Evolutionary conservation across 2,888 invertebrate species (phyloP).

Genomic region (Ethmia dodecea): DNA sequence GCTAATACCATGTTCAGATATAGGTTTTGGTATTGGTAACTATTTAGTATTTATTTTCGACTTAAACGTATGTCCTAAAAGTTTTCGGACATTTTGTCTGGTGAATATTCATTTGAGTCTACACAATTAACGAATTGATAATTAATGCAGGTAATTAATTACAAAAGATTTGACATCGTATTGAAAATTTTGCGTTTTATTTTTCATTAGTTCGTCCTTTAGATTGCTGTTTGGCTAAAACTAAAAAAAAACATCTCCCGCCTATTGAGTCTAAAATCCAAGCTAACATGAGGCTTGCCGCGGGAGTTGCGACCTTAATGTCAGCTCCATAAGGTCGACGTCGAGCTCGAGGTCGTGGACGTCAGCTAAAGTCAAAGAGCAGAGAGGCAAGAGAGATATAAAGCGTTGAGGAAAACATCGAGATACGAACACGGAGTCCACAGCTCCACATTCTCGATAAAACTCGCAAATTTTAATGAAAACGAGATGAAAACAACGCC

Average conservation of each 20-base stretch:
- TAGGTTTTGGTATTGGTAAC: too few relatives aligned
- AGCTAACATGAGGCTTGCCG: slow-evolving; percentile 26
- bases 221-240: slow-evolving; percentile 58
- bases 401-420: slow-evolving; percentile 65
- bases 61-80: too few relatives aligned
- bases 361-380: slow-evolving; percentile 72
- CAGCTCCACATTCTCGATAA: slow-evolving; percentile 5
- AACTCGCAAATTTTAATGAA: slow-evolving; percentile 28
- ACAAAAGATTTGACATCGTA: too few relatives aligned
- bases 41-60: too few relatives aligned
- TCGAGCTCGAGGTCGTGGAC: slow-evolving; percentile 38
- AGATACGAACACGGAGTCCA: slow-evolving; percentile 15
- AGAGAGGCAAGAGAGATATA: slow-evolving; percentile 58
- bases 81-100: too few relatives aligned
- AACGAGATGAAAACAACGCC: slow-evolving; percentile 18
- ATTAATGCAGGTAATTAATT: too few relatives aligned
- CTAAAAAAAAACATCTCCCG: slow-evolving; percentile 56
- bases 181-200: too few relatives aligned
- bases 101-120: too few relatives aligned
- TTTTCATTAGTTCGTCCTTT: slow-evolving; percentile 38
- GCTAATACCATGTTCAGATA: too few relatives aligned
- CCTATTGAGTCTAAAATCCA: slow-evolving; percentile 67
- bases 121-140: too few relatives aligned
- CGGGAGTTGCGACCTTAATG: slow-evolving; percentile 35
- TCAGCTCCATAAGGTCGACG: slow-evolving; percentile 40